Evolutionary conservation across 1,140 invertebrate genomes (phyloP).

Genomic region (Yoshiicerus persimilis): DNA sequence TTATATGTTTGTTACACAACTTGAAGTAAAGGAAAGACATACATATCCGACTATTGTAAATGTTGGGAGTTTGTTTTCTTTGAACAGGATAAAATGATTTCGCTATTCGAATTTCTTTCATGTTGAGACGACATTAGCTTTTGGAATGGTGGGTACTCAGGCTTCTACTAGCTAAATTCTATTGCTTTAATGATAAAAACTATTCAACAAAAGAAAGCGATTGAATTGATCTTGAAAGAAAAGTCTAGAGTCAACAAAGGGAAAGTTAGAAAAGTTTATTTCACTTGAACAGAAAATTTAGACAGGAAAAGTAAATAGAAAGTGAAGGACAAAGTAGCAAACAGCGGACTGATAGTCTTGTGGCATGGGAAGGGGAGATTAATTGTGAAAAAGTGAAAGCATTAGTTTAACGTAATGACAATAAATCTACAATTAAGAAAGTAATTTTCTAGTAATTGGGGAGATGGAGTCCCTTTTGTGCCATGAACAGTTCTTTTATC

Average conservation of each 20-base stretch:
- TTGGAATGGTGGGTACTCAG: background rate
- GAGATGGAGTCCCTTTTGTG: background rate
- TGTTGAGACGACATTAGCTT: background rate
- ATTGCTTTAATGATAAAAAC: background rate
- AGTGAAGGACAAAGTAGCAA: background rate
- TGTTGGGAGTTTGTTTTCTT: background rate
- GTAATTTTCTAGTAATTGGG: background rate
- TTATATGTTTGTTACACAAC: background rate
- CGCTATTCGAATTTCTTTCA: background rate
- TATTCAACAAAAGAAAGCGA: background rate
- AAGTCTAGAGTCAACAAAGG: background rate
- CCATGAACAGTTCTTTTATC: background rate
- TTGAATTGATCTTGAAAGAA: background rate
- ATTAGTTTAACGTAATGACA: background rate
- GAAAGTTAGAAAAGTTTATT: constrained; percentile 10
- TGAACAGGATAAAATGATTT: background rate
- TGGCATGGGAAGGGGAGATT: background rate
- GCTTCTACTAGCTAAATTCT: background rate
- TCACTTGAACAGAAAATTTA: background rate
- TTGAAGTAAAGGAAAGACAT: too few relatives aligned
- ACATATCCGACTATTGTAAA: background rate
- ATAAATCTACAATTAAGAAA: background rate
- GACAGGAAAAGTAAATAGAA: background rate
- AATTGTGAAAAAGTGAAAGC: background rate
- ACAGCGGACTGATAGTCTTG: background rate